A percentile compares a stretch with the other conserved stretches of the same genome.
Conservation (phyloP, 2,113 vertebrate genomes). For the Circaetus cinerascens region DNA sequence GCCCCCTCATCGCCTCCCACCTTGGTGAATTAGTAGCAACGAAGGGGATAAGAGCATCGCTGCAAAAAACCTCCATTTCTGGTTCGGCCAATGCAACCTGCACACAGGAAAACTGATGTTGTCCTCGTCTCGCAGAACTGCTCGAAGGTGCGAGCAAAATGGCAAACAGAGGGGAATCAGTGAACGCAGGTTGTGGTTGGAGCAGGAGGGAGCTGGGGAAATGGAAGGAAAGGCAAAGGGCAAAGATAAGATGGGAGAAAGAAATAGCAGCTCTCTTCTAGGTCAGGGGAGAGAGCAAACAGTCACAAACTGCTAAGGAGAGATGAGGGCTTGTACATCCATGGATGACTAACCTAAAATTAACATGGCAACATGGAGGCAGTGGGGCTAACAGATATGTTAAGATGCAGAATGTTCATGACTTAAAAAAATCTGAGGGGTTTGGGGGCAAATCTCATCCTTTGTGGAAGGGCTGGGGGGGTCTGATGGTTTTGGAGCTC, state of each 20-base stretch:
- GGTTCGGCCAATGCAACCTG: background rate
- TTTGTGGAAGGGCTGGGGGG: background rate
- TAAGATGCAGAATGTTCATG: background rate
- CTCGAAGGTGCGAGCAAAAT: rapidly evolving
- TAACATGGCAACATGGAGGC: background rate
- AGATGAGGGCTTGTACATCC: background rate
- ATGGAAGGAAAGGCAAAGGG: background rate
- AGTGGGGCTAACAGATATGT: background rate
- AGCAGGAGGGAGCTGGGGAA: background rate
- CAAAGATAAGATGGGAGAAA: background rate
- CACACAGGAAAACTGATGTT: background rate
- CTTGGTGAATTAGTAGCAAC: background rate
- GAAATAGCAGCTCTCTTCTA: background rate
- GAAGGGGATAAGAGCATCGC: background rate
- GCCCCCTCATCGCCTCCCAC: background rate
- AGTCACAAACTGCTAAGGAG: background rate
- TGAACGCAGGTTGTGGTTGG: background rate
- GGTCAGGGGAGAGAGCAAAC: background rate
- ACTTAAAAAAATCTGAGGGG: background rate
- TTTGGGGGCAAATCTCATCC: background rate
- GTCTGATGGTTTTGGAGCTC: background rate
- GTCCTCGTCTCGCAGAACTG: background rate
- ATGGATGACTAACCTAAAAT: background rate
- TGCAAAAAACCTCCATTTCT: background rate
- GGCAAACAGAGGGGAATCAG: rapidly evolving